A percentile compares a stretch with the other conserved stretches of the same genome.
Evolutionary conservation across 2,797 vertebrate genomes (phyloP).

Genomic region (Labeo calbasu): DNA sequence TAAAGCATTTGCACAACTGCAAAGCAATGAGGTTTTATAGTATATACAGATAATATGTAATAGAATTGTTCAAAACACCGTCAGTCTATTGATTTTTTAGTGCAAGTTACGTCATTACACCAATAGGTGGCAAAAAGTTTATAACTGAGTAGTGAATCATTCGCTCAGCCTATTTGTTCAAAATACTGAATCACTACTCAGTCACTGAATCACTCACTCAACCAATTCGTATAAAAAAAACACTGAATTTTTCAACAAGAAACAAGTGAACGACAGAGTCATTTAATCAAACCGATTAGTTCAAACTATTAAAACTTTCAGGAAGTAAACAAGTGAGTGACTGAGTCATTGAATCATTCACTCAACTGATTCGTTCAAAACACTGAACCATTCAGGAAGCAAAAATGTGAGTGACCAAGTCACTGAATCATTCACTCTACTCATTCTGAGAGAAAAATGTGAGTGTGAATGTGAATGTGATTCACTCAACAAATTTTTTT

Average conservation of each 20-base stretch:
- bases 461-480: too few species aligned
- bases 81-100: background rate
- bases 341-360: background rate
- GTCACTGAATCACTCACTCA: background rate
- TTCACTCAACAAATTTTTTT: too few species aligned
- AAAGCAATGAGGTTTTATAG: background rate
- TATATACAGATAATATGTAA: background rate
- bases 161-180: background rate
- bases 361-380: background rate
- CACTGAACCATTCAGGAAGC: background rate
- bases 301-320: too few species aligned
- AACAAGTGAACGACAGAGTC: background rate
- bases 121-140: background rate
- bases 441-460: too few species aligned
- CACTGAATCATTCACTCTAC: too few species aligned
- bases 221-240: background rate
- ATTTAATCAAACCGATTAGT: too few species aligned
- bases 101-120: background rate
- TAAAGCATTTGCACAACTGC: background rate
- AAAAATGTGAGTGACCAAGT: too few species aligned
- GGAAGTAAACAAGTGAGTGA: too few species aligned
- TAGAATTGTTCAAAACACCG: too few species aligned
- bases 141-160: background rate
- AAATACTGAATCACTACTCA: background rate
- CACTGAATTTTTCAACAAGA: background rate